phyloP scores from a whole-genome alignment of 2,113 vertebrate genomes.

The Indicator maculatus region DNA sequence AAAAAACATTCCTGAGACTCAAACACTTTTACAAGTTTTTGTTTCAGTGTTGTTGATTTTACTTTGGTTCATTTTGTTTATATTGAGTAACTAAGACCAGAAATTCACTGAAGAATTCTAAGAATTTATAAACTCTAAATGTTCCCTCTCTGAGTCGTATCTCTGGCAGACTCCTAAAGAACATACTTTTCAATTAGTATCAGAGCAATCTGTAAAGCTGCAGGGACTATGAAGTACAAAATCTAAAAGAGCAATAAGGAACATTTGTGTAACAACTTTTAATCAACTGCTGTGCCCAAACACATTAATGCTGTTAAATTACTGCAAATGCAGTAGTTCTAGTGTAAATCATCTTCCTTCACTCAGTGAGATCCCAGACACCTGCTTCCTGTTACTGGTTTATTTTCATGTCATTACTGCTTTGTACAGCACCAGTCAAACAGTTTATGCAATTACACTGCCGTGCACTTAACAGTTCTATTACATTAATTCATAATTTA shows the following conservation, averaged over 20 bases:
- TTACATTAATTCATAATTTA: constrained; percentile 85
- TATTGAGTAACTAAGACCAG: constrained; percentile 40
- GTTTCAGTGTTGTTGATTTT: constrained; percentile 46
- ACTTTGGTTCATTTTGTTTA: constrained; percentile 39
- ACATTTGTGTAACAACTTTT: constrained; percentile 83
- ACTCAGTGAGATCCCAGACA: constrained; percentile 78
- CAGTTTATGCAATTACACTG: constrained; percentile 73
- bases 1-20: constrained; percentile 43
- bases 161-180: constrained; percentile 64
- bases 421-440: constrained; percentile 79
- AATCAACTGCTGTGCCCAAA: constrained; percentile 82
- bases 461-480: constrained; percentile 74
- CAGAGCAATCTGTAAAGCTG: constrained; percentile 75
- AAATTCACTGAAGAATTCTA: constrained; percentile 67
- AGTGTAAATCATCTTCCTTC: constrained; percentile 77
- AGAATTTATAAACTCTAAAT: constrained; percentile 33
- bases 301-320: constrained; percentile 76
- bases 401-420: constrained; percentile 87
- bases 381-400: constrained; percentile 81
- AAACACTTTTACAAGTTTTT: constrained; percentile 53
- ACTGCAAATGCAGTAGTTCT: constrained; percentile 75
- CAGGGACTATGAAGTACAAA: constrained; percentile 64
- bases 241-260: constrained; percentile 79
- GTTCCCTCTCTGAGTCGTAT: constrained; percentile 42
- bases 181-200: constrained; percentile 78